Evolutionary conservation across 2,888 invertebrate genomes (phyloP).

Genomic region (Catocala fraxini): DNA sequence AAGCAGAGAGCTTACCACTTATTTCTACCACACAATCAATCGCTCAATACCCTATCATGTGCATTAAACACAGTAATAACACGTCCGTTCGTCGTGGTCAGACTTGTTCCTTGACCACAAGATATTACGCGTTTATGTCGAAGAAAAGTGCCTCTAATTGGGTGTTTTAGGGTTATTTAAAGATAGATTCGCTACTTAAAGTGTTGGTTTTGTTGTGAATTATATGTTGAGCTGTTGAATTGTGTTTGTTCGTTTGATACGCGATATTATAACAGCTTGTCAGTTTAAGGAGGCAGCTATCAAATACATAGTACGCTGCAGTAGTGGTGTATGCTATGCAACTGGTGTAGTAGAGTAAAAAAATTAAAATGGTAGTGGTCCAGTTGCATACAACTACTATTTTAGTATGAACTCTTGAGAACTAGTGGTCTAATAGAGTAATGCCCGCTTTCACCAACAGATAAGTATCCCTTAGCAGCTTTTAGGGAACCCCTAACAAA

Average conservation of each 20-base stretch:
- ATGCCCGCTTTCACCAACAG: too few species aligned
- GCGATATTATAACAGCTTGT: neutral
- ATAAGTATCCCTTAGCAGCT: too few species aligned
- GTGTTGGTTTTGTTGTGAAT: neutral
- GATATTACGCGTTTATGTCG: constrained; percentile 14
- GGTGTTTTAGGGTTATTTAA: constrained; percentile 6
- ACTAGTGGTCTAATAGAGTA: too few species aligned
- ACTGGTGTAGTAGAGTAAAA: too few species aligned
- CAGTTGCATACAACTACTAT: too few species aligned
- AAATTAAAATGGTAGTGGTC: too few species aligned
- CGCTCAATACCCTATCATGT: neutral
- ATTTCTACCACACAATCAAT: too few species aligned
- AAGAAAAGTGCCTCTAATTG: constrained; percentile 16
- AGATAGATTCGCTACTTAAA: neutral
- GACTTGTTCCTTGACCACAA: constrained; percentile 22
- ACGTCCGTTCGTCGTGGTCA: constrained; percentile 15
- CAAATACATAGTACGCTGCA: too few species aligned
- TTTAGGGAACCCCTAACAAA: too few species aligned
- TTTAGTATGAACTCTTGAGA: too few species aligned
- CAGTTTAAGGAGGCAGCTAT: neutral
- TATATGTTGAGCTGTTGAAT: neutral
- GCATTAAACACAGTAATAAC: constrained; percentile 2
- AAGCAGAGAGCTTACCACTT: too few species aligned
- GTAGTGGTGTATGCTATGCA: too few species aligned
- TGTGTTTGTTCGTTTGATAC: neutral